These are phyloP conservation scores for Bombus superbus DNA, from an alignment of 1,140 invertebrate species.

Conservation along the genomic window DNA sequence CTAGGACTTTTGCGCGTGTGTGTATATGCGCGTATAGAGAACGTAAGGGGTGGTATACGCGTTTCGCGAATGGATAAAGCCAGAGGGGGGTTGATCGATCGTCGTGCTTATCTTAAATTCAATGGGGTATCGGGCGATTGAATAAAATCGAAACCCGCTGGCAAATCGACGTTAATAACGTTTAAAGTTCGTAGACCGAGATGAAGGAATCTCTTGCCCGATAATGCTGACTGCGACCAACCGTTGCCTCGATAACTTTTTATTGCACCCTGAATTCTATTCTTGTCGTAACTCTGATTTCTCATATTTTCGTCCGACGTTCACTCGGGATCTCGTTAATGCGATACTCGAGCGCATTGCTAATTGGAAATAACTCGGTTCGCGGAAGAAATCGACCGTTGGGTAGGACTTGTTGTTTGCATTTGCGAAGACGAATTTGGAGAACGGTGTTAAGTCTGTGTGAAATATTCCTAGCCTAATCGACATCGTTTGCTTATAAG, in stretches of 20 bases:
- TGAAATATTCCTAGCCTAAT: too few species aligned
- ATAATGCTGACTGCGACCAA: slow-evolving; percentile 8
- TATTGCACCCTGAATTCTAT: not conserved
- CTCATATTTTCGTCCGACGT: not conserved
- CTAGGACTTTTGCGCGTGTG: not conserved
- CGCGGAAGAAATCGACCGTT: not conserved
- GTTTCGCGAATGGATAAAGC: not conserved
- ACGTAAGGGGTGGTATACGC: not conserved
- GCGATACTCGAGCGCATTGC: not conserved
- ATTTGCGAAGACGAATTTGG: not conserved
- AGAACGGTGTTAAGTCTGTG: not conserved
- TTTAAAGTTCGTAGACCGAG: slow-evolving; percentile 42
- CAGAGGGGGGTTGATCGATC: slow-evolving; percentile 23
- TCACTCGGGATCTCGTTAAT: not conserved
- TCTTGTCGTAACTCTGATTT: too few species aligned
- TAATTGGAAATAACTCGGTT: not conserved
- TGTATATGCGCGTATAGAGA: not conserved
- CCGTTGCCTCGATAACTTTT: slow-evolving; percentile 15
- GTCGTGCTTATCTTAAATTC: slow-evolving; percentile 65
- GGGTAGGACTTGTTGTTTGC: not conserved
- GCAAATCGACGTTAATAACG: slow-evolving; percentile 55
- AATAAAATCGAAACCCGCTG: slow-evolving; percentile 38
- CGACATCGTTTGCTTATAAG: too few species aligned
- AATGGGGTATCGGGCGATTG: slow-evolving; percentile 54
- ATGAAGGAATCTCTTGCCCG: slow-evolving; percentile 1